Percentiles rank a stretch among this genome's conserved stretches.
phyloP scores from a whole-genome alignment of 2,797 vertebrate genomes.

The Gallirallus australis region DNA sequence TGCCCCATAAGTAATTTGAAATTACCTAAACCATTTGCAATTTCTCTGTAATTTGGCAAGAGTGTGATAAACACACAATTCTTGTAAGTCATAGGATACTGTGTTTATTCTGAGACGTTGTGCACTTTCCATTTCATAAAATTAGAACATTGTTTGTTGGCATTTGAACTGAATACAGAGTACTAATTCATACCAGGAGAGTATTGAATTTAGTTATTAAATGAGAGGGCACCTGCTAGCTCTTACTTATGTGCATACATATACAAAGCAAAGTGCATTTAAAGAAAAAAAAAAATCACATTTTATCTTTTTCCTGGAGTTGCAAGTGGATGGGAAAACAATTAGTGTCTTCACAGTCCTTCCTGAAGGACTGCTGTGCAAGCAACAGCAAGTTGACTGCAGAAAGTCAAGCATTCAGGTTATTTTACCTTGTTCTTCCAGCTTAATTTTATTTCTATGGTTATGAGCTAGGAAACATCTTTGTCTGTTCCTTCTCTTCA shows the following conservation, averaged over 20 bases:
- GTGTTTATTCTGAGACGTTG: constrained; percentile 60
- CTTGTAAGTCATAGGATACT: constrained; percentile 51
- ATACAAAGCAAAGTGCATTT: background rate
- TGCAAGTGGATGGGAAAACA: background rate
- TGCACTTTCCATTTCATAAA: constrained; percentile 60
- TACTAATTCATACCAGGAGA: background rate
- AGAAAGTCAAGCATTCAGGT: background rate
- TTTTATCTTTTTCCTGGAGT: background rate
- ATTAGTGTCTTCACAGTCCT: background rate
- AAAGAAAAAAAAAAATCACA: background rate
- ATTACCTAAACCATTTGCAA: constrained; percentile 54
- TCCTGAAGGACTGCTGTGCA: background rate
- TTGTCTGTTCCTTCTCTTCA: background rate
- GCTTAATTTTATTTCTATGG: background rate
- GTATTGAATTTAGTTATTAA: background rate
- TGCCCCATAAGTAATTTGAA: constrained; percentile 53
- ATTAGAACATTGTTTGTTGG: constrained; percentile 18
- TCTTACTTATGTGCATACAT: background rate
- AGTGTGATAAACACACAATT: constrained; percentile 52
- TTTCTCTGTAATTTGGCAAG: constrained; percentile 43
- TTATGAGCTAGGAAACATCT: background rate
- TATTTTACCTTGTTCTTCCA: background rate
- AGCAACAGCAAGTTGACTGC: background rate
- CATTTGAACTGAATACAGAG: background rate
- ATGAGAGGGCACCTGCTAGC: background rate